Evolutionary conservation across 2,888 invertebrate species (phyloP).

Genomic region (Chaitophorus viminalis): DNA sequence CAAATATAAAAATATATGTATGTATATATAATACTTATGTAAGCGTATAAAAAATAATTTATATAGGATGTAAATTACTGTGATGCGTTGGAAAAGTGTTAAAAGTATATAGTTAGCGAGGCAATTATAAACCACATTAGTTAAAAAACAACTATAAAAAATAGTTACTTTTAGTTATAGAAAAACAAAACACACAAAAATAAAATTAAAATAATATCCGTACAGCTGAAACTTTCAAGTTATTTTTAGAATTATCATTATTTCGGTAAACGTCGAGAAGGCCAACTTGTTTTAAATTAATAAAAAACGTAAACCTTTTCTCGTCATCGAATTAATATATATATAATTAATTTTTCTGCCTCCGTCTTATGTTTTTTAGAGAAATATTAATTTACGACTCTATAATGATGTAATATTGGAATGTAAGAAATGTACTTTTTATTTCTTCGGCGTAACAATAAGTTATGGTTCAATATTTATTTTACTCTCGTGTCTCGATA

Average conservation of each 20-base stretch:
- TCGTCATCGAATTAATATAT: not conserved
- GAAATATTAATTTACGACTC: not conserved
- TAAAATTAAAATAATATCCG: not conserved
- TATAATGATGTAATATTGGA: not conserved
- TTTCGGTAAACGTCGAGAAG: slow-evolving; percentile 4
- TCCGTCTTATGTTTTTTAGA: not conserved
- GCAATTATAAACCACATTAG: not conserved
- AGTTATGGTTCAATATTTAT: not conserved
- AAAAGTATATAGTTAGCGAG: not conserved
- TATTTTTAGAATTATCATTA: slow-evolving; percentile 30
- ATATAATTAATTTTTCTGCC: not conserved
- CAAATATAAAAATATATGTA: no score
- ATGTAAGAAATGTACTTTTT: not conserved
- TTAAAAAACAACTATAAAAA: not conserved
- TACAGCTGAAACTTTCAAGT: not conserved
- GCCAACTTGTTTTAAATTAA: slow-evolving; percentile 1
- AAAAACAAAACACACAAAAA: no score
- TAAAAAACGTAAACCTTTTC: not conserved
- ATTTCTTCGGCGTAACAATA: not conserved
- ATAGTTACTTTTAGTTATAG: no score
- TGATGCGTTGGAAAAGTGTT: not conserved
- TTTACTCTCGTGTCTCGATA: no score
- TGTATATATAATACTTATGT: no score
- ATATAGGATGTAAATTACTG: not conserved
- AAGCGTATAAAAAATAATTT: no score